A percentile compares a stretch with the other conserved stretches of the same genome.
These are phyloP conservation scores for Lepidonotus clava DNA, from an alignment of 2,888 invertebrate genomes.

Conservation along the genomic window DNA sequence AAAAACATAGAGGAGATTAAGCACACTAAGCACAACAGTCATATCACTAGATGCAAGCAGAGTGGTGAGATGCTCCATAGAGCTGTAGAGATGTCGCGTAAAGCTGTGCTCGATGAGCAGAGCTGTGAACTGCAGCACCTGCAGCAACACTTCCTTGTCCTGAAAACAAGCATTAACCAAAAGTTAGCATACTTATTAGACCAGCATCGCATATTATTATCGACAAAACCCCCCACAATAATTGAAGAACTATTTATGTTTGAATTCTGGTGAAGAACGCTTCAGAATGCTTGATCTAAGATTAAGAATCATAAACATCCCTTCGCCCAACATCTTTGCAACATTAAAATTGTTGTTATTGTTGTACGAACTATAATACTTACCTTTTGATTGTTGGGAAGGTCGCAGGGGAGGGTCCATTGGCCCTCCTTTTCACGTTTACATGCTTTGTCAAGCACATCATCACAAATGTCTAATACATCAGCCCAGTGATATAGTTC, in stretches of 20 bases:
- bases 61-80: slow-evolving; percentile 90
- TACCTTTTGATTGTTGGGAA: slow-evolving; percentile 83
- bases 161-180: slow-evolving; percentile 76
- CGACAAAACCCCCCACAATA: background rate
- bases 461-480: slow-evolving; percentile 86
- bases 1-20: slow-evolving; percentile 92
- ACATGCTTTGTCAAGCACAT: slow-evolving; percentile 88
- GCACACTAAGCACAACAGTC: slow-evolving; percentile 90
- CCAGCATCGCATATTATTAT: too few species aligned
- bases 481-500: slow-evolving; percentile 93
- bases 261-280: background rate
- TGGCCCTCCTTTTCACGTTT: slow-evolving; percentile 84
- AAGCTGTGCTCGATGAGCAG: slow-evolving; percentile 92
- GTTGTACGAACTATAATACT: slow-evolving; percentile 78
- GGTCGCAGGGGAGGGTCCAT: slow-evolving; percentile 89
- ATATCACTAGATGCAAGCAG: slow-evolving; percentile 90
- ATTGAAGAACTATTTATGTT: background rate
- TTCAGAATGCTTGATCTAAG: background rate
- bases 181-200: background rate
- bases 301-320: too few species aligned
- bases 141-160: slow-evolving; percentile 87
- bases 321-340: too few species aligned
- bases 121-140: slow-evolving; percentile 90
- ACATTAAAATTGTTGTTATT: too few species aligned
- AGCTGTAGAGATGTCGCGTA: slow-evolving; percentile 91